Base-by-base conservation (phyloP, 2,888 invertebrate species). In the Orthosia gothica region DNA sequence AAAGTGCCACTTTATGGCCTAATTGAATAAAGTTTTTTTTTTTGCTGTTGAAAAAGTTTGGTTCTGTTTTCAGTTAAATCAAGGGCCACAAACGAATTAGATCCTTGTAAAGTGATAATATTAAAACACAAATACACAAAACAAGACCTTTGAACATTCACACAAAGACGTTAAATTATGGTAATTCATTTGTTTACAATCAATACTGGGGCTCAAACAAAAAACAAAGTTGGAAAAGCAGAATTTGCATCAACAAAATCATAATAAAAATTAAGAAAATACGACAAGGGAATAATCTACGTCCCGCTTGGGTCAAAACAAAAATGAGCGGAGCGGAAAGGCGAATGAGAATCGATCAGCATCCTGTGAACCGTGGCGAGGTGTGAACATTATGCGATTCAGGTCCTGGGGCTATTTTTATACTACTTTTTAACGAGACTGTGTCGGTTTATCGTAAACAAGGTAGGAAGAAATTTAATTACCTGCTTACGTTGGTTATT, bases 401-500 rank as follows among this genome's bases (percentile, higher is more conserved):
- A n/a, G n/a, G n/a, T 20, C 32, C 50, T 52, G 47, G 52, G n/a
- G 61, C 65, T 79, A 81, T 79, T 81, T 75, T 69, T 65, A 64
- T n/a, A 32, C 40, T 2, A 20, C 2, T 59, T 50, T 63, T 50
- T 18, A 18, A 61, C 40, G 18, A n/a, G n/a, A 3, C 7, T 15
- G 20, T 32, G 16, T 40, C 5, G 45, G 2, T 52, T 32, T 47
- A 18, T 40, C 16, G 4, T 49, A 20, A 45, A 50, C 16, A 23
- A n/a, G 23, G 16, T 45, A 18, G 20, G n/a, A 26, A 78, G 15
- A 75, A 66, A 45, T 13, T 32, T 32, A 23, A 16, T 55, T 20
- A 20, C 26, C 3, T 32, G 7, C 40, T 47, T 59, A 15, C 20
- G 7, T 20, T 40, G 1, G 15, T 66, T 69, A 32, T 20, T 67